phyloP scores from a whole-genome alignment of 2,888 invertebrate species.

The Tiliacea aurago region DNA sequence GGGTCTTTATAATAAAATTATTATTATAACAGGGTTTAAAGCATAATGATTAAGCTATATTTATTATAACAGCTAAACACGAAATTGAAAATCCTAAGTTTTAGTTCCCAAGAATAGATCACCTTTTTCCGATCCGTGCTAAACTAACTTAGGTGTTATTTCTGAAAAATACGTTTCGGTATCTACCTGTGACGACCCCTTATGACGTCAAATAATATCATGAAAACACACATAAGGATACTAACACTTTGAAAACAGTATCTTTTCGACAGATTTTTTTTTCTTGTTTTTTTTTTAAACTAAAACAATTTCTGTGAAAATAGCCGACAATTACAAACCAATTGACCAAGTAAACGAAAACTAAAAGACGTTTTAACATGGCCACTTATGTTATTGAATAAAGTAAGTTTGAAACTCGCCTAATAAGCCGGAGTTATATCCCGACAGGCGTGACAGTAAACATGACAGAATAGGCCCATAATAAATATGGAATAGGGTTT shows the following conservation, averaged over 20 bases:
- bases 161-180: not conserved
- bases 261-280: not conserved
- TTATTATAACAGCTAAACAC: not conserved
- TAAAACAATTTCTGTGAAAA: not conserved
- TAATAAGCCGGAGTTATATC: slow-evolving; percentile 75
- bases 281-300: not conserved
- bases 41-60: not conserved
- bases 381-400: slow-evolving; percentile 70
- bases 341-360: slow-evolving; percentile 26
- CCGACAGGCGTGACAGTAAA: slow-evolving; percentile 85
- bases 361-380: slow-evolving; percentile 46
- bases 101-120: slow-evolving; percentile 9
- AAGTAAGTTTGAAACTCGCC: slow-evolving; percentile 71
- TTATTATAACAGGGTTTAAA: no score
- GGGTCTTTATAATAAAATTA: no score
- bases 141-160: slow-evolving; percentile 4
- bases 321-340: not conserved
- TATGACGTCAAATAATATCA: slow-evolving; percentile 6
- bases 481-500: slow-evolving; percentile 90
- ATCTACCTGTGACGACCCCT: not conserved
- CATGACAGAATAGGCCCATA: slow-evolving; percentile 89
- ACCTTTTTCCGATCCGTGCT: slow-evolving; percentile 6
- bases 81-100: not conserved
- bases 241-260: not conserved
- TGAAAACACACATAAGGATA: not conserved